Base-by-base conservation (phyloP, 2,113 vertebrate genomes). In the Pipra filicauda region DNA sequence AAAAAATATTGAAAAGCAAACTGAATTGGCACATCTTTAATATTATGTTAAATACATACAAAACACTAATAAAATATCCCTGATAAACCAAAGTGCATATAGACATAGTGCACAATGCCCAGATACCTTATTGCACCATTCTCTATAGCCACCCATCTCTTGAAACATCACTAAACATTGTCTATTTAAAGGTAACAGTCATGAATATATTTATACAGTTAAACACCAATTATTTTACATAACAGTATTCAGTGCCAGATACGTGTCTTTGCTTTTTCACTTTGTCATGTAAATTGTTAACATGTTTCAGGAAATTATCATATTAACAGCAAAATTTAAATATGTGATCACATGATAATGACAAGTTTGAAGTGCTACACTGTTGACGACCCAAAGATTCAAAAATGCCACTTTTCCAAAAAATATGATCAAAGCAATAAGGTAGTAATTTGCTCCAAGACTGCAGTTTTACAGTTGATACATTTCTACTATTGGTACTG, bases 21-120 rank as follows among this genome's bases (percentile, higher is more conserved):
- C 97, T 95, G 98, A 98, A 98, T 99, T 98, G 98, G 98, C 98
- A 99, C 98, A 98, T 97, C 95, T 95, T 98, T 98, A 98, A 98
- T 98, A 99, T 98, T 98, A 98, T 99, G 98, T 99, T 98, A 99
- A 99, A 98, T 99, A 99, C 99, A 99, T 99, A 99, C 98, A 99
- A 99, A 99, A 99, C 99, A 99, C 99, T 99, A 99, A 99, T 99
- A 99, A 99, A 99, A 99, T 99, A 99, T 99, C 99, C 99, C 99
- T 99, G 99, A 99, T 99, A 99, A 99, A 99, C 98, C 99, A 99
- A 99, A 99, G 99, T 99, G 99, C 99, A 99, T 99, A 99, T 98
- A 98, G 98, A 99, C 98, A 98, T 99, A 99, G 98, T 99, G 99
- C 99, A 98, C 98, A 98, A 98, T 98, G 98, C 98, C 98, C 98